Base-by-base conservation (phyloP, 2,888 invertebrate species). In the Athalia cordata region DNA sequence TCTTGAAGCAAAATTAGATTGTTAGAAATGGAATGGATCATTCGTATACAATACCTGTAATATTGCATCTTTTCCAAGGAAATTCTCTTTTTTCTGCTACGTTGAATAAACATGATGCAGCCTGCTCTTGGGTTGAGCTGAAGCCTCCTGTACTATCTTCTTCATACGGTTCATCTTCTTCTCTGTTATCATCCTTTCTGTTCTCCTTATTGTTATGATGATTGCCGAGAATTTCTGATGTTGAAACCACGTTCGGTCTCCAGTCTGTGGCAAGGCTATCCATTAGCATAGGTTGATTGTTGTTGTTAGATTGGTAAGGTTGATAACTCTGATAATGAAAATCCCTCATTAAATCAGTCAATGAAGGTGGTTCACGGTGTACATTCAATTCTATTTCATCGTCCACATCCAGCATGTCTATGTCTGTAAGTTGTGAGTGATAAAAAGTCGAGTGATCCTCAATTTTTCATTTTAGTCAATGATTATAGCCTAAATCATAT, bases 31-130 rank as follows among this genome's bases (percentile, higher is more conserved):
- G 52, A 52, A 6, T 29, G 6, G n/a, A 52, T 55, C 5, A 11
- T 55, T 9, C 5, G 55, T n/a, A 43, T 55, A 11, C 29, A 13
- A 29, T 82, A 79, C 45, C 79, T 59, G 64, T 15, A 5, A 50
- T 5, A 7, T 79, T 74, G 11, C 80, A 82, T 77, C 86, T 87
- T 75, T 90, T 84, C 92, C 92, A 92, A 4, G 92, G 92, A 87
- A 89, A 90, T 43, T 89, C 88, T 5, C 91, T 89, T 13, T 85
- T 86, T 5, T 85, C 84, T 0, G 86, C 84, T 45, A 87, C 85
- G 0, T 82, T 89, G 79, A 92, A 92, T 4, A 91, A 87, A 78
- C 87, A 89, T 45, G 66, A 15, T 13, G 83, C 82, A 8, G 83
- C 85, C 61, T 84, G 84, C 77, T 87, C 87, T 77, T 83, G 83